Evolutionary conservation across 2,797 vertebrate species (phyloP).

Genomic region (Cercopithecus neglectus): DNA sequence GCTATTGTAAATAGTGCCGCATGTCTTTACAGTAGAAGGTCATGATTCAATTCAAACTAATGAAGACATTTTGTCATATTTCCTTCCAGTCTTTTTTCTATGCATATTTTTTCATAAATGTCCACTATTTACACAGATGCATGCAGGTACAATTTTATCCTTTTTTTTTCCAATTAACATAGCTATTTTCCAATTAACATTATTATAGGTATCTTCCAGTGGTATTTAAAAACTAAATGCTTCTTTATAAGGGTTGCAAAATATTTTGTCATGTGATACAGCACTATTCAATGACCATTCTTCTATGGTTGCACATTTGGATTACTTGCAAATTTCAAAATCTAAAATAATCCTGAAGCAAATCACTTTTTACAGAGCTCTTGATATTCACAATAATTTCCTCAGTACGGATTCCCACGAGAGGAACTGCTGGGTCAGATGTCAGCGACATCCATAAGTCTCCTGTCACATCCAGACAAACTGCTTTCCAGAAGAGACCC

Average conservation of each 20-base stretch:
- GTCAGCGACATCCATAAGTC: neutral
- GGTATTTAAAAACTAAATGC: neutral
- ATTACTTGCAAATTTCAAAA: neutral
- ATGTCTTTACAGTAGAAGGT: no score
- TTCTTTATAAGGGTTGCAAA: neutral
- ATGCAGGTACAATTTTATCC: neutral
- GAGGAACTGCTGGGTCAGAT: neutral
- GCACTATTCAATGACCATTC: no score
- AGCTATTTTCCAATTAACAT: neutral
- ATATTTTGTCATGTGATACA: neutral
- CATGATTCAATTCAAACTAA: no score
- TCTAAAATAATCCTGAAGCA: neutral
- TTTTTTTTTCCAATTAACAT: neutral
- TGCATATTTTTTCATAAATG: neutral
- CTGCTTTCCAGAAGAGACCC: neutral
- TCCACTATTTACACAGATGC: neutral
- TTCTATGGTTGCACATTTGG: no score
- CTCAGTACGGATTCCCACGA: neutral
- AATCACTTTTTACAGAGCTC: neutral
- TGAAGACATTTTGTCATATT: neutral
- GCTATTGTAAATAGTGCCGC: no score
- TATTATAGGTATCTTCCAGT: neutral
- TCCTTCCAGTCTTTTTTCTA: neutral
- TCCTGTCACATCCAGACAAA: neutral
- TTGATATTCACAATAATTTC: neutral